Conservation (phyloP, 2,113 vertebrate species). For the Eclectus roratus region DNA sequence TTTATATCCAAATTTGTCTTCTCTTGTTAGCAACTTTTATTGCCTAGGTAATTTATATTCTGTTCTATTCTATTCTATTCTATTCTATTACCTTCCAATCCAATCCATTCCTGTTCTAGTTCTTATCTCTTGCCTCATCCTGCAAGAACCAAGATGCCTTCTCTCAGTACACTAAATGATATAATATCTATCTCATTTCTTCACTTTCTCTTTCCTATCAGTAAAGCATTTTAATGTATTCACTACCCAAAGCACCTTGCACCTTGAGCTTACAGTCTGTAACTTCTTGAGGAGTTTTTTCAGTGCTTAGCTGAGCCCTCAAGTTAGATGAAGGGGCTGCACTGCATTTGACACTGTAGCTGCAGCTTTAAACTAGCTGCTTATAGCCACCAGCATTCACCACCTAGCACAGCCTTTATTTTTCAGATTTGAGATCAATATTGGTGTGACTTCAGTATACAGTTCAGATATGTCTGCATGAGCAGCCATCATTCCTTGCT, state of each 20-base stretch:
- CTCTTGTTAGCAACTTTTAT: neutral
- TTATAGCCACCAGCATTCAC: neutral
- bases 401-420: rapidly evolving
- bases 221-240: neutral
- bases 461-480: neutral
- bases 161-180: neutral
- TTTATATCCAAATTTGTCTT: neutral
- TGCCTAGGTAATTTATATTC: neutral
- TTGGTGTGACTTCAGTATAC: neutral
- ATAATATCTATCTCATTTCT: neutral
- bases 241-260: neutral
- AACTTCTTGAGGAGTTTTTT: neutral
- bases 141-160: neutral
- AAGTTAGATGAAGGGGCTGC: neutral
- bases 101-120: neutral
- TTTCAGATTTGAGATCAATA: neutral
- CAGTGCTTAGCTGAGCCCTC: neutral
- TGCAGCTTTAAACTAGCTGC: neutral
- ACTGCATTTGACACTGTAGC: neutral
- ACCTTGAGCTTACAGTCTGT: neutral
- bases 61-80: neutral
- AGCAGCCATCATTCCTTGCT: neutral
- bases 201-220: neutral
- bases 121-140: neutral
- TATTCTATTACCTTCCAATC: neutral